phyloP scores from a whole-genome alignment of 2,113 vertebrate genomes.

The Chamaea fasciata region DNA sequence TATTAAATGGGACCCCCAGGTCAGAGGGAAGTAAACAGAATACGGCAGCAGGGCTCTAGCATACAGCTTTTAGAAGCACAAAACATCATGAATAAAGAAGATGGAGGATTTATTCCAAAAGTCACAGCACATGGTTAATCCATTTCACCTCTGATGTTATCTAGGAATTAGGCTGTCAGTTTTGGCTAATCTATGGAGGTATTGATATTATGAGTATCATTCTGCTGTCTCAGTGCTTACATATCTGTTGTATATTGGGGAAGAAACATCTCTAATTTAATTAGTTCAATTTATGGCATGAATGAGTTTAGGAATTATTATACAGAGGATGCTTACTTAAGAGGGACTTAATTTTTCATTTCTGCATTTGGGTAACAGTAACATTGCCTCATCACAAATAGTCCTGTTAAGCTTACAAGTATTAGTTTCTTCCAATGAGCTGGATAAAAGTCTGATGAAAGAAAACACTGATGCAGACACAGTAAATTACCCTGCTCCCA shows the following conservation, averaged over 20 bases:
- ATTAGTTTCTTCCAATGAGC: slow-evolving; percentile 46
- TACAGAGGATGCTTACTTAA: slow-evolving; percentile 60
- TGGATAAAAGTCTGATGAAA: slow-evolving; percentile 56
- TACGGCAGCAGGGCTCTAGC: background rate
- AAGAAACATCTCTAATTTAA: slow-evolving; percentile 16
- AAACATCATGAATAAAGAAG: background rate
- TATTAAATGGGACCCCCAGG: background rate
- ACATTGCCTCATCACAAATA: slow-evolving; percentile 42
- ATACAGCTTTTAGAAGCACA: background rate
- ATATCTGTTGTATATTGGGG: background rate
- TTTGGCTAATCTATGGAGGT: background rate
- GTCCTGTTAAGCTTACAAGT: slow-evolving; percentile 32
- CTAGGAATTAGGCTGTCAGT: background rate
- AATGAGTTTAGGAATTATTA: slow-evolving; percentile 69
- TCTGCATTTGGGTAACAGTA: slow-evolving; percentile 47
- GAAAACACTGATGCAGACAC: slow-evolving; percentile 52
- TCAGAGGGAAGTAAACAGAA: background rate
- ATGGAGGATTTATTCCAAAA: background rate
- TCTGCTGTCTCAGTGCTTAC: background rate
- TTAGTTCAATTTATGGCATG: slow-evolving; percentile 54
- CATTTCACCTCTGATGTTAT: background rate
- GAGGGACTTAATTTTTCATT: slow-evolving; percentile 67
- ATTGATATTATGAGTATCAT: background rate
- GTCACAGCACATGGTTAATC: background rate
- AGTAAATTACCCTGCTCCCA: slow-evolving; percentile 57